Evolutionary conservation across 2,888 invertebrate genomes (phyloP).

Genomic region (Pterostichus madidus): DNA sequence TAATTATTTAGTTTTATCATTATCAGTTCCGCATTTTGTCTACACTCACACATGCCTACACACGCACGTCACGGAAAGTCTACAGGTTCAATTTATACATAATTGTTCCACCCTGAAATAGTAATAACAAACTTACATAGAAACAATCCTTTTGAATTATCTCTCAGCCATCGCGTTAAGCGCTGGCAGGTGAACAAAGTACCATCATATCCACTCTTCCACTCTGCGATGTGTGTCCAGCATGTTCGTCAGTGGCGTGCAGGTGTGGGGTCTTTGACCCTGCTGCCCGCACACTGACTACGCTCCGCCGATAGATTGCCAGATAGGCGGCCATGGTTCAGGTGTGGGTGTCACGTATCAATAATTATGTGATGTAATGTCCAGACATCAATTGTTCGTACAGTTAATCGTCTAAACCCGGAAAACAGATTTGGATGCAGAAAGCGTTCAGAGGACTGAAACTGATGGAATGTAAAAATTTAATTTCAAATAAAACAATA

Average conservation of each 20-base stretch:
- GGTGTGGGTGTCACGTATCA: constrained; percentile 69
- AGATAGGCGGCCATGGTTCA: constrained; percentile 57
- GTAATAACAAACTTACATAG: too few relatives aligned
- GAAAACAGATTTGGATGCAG: constrained; percentile 26
- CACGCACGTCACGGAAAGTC: too few relatives aligned
- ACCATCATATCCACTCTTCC: too few relatives aligned
- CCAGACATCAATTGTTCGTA: constrained; percentile 40
- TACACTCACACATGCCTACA: neutral
- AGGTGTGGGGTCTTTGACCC: constrained; percentile 70
- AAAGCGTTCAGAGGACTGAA: neutral
- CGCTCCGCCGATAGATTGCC: constrained; percentile 43
- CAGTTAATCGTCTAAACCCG: constrained; percentile 5
- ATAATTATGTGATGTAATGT: constrained; percentile 66
- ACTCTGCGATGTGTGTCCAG: neutral
- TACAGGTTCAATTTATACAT: too few relatives aligned
- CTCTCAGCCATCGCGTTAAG: too few relatives aligned
- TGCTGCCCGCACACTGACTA: constrained; percentile 36
- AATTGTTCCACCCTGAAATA: too few relatives aligned
- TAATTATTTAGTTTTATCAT: constrained; percentile 40
- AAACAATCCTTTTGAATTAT: too few relatives aligned
- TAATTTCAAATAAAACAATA: too few relatives aligned
- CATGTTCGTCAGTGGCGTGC: constrained; percentile 66
- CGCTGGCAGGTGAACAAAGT: too few relatives aligned
- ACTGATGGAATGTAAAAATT: neutral
- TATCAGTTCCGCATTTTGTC: constrained; percentile 45